phyloP scores from a whole-genome alignment of 1,140 invertebrate species.

The Cephus cinctus region DNA sequence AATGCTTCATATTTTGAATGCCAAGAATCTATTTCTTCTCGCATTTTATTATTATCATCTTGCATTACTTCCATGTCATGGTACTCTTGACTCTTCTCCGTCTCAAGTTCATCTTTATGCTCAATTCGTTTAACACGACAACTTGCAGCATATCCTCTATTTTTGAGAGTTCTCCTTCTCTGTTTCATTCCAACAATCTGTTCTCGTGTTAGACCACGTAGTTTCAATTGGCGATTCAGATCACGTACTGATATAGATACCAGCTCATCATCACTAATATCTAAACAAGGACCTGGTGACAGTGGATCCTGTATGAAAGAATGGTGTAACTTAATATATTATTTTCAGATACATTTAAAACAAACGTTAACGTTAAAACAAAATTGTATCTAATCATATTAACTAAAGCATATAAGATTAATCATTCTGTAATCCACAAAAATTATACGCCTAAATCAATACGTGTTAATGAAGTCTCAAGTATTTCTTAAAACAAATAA shows the following conservation, averaged over 20 bases:
- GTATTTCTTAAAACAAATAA: too few species aligned
- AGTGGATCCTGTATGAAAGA: slow-evolving; percentile 79
- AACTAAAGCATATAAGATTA: too few species aligned
- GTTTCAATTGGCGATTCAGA: slow-evolving; percentile 84
- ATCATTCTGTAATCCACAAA: too few species aligned
- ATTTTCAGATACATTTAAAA: too few species aligned
- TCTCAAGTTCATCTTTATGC: slow-evolving; percentile 89
- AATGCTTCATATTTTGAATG: slow-evolving; percentile 81
- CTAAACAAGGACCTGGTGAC: slow-evolving; percentile 78
- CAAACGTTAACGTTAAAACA: too few species aligned
- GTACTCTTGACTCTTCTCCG: slow-evolving; percentile 84
- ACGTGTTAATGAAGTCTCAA: too few species aligned
- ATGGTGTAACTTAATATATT: too few species aligned
- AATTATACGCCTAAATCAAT: too few species aligned
- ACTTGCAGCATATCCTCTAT: slow-evolving; percentile 89
- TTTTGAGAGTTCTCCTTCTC: slow-evolving; percentile 83
- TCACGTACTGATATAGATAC: slow-evolving; percentile 88
- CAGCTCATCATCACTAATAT: slow-evolving; percentile 89
- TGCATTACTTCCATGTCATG: slow-evolving; percentile 81
- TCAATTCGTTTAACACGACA: slow-evolving; percentile 91
- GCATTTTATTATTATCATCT: slow-evolving; percentile 74
- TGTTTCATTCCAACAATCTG: slow-evolving; percentile 93
- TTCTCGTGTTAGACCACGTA: slow-evolving; percentile 78
- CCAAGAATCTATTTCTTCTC: slow-evolving; percentile 74
- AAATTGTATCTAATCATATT: too few species aligned